A percentile compares a stretch with the other conserved stretches of the same genome.
Conservation (phyloP, 1,140 invertebrate genomes). For the Diuraphis noxia region DNA sequence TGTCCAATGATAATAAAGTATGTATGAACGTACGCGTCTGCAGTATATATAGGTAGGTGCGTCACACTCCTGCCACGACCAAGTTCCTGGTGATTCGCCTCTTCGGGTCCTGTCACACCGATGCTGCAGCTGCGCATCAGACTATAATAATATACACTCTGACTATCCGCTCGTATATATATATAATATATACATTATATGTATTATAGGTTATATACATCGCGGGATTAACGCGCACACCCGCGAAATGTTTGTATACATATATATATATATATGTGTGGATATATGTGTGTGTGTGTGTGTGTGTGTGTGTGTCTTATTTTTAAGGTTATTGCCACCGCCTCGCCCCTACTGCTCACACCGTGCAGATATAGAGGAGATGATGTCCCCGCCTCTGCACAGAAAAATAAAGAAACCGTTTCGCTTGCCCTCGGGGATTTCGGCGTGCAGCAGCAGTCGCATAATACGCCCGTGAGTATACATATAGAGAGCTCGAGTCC, state of each 20-base stretch:
- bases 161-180: too few species aligned
- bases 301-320: too few species aligned
- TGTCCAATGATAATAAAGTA: neutral
- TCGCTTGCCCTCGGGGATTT: neutral
- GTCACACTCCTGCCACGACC: neutral
- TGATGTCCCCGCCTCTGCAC: neutral
- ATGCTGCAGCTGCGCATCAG: too few species aligned
- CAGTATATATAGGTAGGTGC: neutral
- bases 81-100: too few species aligned
- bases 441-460: neutral
- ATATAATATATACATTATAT: too few species aligned
- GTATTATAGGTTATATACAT: too few species aligned
- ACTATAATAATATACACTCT: too few species aligned
- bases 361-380: too few species aligned
- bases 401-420: neutral
- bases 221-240: neutral
- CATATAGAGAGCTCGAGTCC: neutral
- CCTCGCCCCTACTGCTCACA: neutral
- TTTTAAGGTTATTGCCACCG: conserved; percentile 15
- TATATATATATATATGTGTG: too few species aligned
- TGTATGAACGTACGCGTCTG: neutral
- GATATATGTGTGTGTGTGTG: too few species aligned
- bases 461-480: neutral
- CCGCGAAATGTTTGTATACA: neutral
- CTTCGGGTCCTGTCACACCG: too few species aligned